Conservation (phyloP, 2,888 invertebrate species). For the Chrysolina haemoptera region DNA sequence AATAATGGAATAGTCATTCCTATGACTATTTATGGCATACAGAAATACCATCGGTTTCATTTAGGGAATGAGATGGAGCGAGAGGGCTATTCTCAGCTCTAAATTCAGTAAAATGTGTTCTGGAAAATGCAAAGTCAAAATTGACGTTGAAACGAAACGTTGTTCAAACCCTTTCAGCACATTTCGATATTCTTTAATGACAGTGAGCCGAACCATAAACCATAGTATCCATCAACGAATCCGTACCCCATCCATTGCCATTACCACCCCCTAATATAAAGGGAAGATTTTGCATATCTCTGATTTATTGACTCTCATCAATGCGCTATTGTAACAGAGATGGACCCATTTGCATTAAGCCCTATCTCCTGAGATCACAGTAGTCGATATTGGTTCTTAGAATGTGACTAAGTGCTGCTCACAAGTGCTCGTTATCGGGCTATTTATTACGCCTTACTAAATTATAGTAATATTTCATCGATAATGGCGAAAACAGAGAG, state of each 20-base stretch:
- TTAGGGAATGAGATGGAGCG: no score
- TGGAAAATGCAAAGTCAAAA: no score
- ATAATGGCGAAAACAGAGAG: conserved; percentile 52
- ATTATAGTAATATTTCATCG: conserved; percentile 61
- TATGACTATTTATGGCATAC: no score
- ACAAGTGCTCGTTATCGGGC: conserved; percentile 58
- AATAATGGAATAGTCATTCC: no score
- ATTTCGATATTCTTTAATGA: no score
- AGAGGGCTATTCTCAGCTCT: no score
- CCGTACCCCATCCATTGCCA: conserved; percentile 49
- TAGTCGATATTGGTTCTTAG: conserved; percentile 60
- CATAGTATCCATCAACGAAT: conserved; percentile 4
- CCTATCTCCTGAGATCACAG: conserved; percentile 60
- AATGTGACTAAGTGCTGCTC: conserved; percentile 51
- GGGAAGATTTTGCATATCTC: conserved; percentile 69
- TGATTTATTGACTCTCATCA: conserved; percentile 75
- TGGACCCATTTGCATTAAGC: conserved; percentile 69
- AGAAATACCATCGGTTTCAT: no score
- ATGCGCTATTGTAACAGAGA: conserved; percentile 70
- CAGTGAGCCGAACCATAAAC: background rate
- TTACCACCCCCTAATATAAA: conserved; percentile 65
- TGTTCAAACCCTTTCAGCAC: no score
- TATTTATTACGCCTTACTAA: conserved; percentile 61
- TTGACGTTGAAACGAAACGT: no score
- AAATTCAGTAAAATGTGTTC: no score